Evolutionary conservation across 2,888 invertebrate species (phyloP), one percentile per base, ranked within the genome.

Genomic region (Agrilus mali): DNA sequence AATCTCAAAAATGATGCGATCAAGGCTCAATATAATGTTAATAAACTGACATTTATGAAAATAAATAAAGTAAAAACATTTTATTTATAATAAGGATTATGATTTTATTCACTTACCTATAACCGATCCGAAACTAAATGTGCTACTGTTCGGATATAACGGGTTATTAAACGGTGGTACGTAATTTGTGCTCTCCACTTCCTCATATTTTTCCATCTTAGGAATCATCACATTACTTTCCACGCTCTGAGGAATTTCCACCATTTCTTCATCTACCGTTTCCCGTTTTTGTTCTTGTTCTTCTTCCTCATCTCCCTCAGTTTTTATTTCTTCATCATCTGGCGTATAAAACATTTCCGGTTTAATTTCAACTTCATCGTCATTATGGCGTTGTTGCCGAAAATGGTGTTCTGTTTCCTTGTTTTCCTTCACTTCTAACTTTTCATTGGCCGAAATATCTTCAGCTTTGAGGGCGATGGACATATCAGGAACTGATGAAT

Each of bases 81-180:
- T n/a, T n/a, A n/a, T n/a, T n/a, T n/a, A n/a, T n/a, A n/a, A n/a
- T n/a, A 33, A 33, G 5, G 20, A 20, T 20, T 20, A 14, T 15
- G 20, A 4, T 7, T 4, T 36, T 14, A 3, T 14, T 31, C 33
- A 55, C 56, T 56, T 48, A 61, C 63, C 63, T 40, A 63, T 62
- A 47, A 61, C 60, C 27, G 63, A 61, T 43, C 64, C 60, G 49
- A 60, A 68, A 8, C 58, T 56, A 22, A 61, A 57, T 53, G 63
- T 66, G 50, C 57, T 63, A 45, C 58, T 62, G 47, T 64, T 67
- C 13, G 67, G 66, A 58, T 67, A 68, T 15, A 67, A 56, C 8
- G 67, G 68, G 54, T 67, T 68, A 50, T 67, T 67, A 51, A 68
- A 68, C 8, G 68, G 66, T 16, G 68, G 67, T 44, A 68, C 66